A percentile compares a stretch with the other conserved stretches of the same genome.
Conservation (phyloP, 2,888 invertebrate genomes). For the Pocota personata region DNA sequence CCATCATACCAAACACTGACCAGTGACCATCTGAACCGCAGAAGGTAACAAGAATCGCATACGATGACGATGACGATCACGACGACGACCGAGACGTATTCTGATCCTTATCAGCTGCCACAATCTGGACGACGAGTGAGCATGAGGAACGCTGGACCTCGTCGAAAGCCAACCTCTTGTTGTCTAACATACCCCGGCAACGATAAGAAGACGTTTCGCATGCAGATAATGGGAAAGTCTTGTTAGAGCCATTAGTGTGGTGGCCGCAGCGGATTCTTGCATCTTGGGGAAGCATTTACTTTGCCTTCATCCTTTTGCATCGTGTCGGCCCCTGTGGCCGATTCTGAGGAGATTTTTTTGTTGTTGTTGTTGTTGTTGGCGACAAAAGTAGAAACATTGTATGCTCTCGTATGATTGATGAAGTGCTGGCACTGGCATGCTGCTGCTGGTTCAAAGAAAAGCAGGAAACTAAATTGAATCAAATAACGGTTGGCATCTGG, state of each 20-base stretch:
- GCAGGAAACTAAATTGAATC: constrained; percentile 55
- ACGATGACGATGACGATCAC: background rate
- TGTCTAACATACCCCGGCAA: constrained; percentile 73
- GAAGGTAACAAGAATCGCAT: constrained; percentile 25
- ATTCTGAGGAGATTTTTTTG: no score
- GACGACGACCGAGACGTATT: constrained; percentile 31
- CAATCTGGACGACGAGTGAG: constrained; percentile 54
- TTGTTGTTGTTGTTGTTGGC: constrained; percentile 46
- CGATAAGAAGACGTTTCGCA: constrained; percentile 71
- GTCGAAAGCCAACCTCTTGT: constrained; percentile 56
- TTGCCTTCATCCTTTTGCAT: background rate
- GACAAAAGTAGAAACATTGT: constrained; percentile 59
- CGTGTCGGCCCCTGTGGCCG: background rate
- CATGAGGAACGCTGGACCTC: constrained; percentile 4
- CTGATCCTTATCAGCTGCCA: constrained; percentile 60
- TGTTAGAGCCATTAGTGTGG: constrained; percentile 69
- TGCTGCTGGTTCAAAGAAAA: constrained; percentile 11
- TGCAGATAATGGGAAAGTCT: constrained; percentile 73
- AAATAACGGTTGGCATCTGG: constrained; percentile 53
- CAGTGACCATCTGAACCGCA: constrained; percentile 21
- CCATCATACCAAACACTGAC: background rate
- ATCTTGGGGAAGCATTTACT: constrained; percentile 21
- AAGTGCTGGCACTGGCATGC: constrained; percentile 16
- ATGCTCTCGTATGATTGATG: constrained; percentile 50
- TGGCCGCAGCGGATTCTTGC: constrained; percentile 46